Conservation (phyloP, 1,140 invertebrate species). For the Linepithema humile region DNA sequence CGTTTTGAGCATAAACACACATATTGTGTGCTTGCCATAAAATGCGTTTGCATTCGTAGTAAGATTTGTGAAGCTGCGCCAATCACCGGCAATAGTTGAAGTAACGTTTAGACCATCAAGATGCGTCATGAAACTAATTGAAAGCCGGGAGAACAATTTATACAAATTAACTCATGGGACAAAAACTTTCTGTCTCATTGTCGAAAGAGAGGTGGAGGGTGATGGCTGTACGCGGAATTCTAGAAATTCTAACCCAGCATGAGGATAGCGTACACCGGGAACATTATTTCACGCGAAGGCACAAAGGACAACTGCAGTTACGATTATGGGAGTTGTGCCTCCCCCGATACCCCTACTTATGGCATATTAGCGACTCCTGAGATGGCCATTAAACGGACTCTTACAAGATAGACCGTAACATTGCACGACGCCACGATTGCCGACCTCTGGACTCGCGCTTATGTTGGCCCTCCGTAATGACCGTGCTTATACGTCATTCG, state of each 20-base stretch:
- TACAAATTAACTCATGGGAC: conserved; percentile 25
- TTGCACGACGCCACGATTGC: conserved; percentile 67
- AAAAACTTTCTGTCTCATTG: conserved; percentile 14
- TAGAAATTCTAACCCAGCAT: conserved; percentile 23
- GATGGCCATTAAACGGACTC: conserved; percentile 60
- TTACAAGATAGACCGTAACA: conserved; percentile 68
- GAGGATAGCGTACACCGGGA: background rate
- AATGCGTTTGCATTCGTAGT: background rate
- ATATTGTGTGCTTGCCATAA: too few species aligned
- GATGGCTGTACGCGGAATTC: conserved; percentile 5
- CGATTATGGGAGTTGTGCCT: conserved; percentile 72
- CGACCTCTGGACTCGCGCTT: conserved; percentile 43
- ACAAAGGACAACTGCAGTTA: conserved; percentile 73
- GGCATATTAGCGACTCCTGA: conserved; percentile 73
- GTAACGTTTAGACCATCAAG: background rate
- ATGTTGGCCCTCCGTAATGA: conserved; percentile 27
- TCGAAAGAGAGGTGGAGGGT: background rate
- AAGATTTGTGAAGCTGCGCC: background rate
- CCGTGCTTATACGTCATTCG: conserved; percentile 36
- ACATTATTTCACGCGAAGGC: conserved; percentile 21
- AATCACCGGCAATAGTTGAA: background rate
- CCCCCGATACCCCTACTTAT: conserved; percentile 60
- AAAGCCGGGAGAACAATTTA: background rate
- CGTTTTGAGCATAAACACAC: too few species aligned
- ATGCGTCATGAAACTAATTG: background rate